Base-by-base conservation (phyloP, 2,797 vertebrate genomes). In the Pterois miles region DNA sequence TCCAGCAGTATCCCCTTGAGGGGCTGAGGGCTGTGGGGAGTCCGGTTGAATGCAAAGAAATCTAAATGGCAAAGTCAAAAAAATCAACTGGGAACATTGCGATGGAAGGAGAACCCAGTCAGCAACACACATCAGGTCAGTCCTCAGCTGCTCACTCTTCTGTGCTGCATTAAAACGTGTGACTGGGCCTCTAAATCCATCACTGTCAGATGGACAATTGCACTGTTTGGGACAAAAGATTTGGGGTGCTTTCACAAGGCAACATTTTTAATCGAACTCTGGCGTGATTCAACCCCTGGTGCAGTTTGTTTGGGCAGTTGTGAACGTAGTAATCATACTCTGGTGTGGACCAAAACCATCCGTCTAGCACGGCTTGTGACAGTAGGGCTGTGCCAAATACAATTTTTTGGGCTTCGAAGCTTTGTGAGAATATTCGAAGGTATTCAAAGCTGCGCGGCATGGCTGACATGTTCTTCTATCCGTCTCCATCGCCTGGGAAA, bases 111-210 rank as follows among this genome's bases (percentile, higher is more conserved):
- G 50, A 76, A 48, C 54, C 36, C 38, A 68, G 53, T 62, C 52
- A 68, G 43, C 16, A 53, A 74, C 16, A 54, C 78, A 34, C 59
- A 65, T 56, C 53, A 23, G 81, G 71, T 58, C 80, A 78, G 58
- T 12, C 27, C 10, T 70, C 71, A 74, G 59, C 72, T 50, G 68
- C 67, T 54, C 20, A 10, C 38, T 83, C 62, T 40, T 62, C 76
- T 50, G 20, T 58, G 80, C 66, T 43, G 74, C 73, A 71, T 65
- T 67, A 20, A 68, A 72, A 65, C 52, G 73, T 40, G 69, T 62
- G 74, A 84, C 57, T 27, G 27, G 68, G 60, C 71, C 74, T 84
- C 56, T 11, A n/a, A 66, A 79, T 80, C 62, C 62, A 80, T 78
- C 75, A 78, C 48, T 76, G 73, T 85, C 76, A 65, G 25, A 46